A percentile compares a stretch with the other conserved stretches of the same genome.
Conservation (phyloP, 2,797 vertebrate genomes). For the Poecile montanus region DNA sequence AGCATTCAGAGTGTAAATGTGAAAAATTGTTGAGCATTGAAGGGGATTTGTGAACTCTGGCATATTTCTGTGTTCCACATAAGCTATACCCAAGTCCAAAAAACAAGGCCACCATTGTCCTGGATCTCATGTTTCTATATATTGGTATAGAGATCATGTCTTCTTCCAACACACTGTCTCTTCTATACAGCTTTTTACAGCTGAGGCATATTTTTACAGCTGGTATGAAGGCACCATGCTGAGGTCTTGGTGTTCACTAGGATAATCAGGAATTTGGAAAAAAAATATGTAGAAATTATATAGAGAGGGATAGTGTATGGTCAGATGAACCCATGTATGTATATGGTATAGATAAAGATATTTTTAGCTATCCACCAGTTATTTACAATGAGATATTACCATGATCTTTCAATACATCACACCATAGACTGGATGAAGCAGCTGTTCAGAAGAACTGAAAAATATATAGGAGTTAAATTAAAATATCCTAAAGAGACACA, state of each 20-base stretch:
- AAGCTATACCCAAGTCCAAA: background rate
- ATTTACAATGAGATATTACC: background rate
- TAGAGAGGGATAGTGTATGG: background rate
- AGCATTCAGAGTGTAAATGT: background rate
- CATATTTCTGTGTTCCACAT: background rate
- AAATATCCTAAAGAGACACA: background rate
- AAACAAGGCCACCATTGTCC: background rate
- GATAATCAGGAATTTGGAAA: background rate
- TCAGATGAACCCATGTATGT: background rate
- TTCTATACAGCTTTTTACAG: background rate
- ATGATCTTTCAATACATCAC: background rate
- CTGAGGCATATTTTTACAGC: background rate
- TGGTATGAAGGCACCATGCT: background rate
- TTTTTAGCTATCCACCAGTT: background rate
- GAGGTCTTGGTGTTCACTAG: background rate
- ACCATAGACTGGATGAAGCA: background rate
- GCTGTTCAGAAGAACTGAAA: background rate
- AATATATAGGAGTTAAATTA: background rate
- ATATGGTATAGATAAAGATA: background rate
- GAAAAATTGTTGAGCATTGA: background rate
- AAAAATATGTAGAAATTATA: background rate
- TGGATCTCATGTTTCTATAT: background rate
- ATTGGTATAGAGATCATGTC: background rate
- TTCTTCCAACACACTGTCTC: background rate
- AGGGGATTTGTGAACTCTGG: background rate